Evolutionary conservation across 2,113 vertebrate genomes (phyloP), one percentile per base, ranked within the genome.

Genomic region (Seriola quinqueradiata): DNA sequence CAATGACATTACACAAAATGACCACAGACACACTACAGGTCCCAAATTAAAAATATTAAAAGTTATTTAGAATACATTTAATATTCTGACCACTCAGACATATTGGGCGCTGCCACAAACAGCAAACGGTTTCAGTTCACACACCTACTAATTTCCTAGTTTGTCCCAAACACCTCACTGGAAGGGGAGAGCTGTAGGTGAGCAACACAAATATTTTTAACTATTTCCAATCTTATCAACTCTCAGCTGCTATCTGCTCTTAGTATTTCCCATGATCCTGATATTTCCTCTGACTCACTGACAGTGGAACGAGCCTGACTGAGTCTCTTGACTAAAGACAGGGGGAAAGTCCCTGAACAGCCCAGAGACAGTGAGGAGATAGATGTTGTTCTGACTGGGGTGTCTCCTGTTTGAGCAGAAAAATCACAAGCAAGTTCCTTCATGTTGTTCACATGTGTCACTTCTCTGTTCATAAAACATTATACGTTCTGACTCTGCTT

Each of bases 261-360:
- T 28, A 5, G 13, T n/a, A n/a, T 25, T 8, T 25, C 10, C 28
- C 5, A 4, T 79, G 23, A 69, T 25, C 23, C 12, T 57, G 32
- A 52, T 54, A 36, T 71, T 64, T 69, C 38, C 14, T 61, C 14
- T 82, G 34, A 78, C 44, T 84, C 72, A 70, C 0, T 23, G 16
- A 52, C 6, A 14, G 38, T 63, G 28, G 63, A 74, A 52, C 69
- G 59, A 44, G 23, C 23, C 36, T 0, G 5, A 14, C 17, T 32
- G 64, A n/a, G 57, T 23, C 34, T 42, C 3, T 13, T 21, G 8
- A 17, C 1, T 55, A 21, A 75, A 78, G 21, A 36, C 57, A 12
- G 3, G n/a, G 48, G 48, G 48, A 76, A 77, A 77, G 42, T 81
- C 79, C 73, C 64, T 16, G 40, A 80, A 42, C 57, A 70, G 63